These are phyloP conservation scores for Drosophila kanekoi DNA, from an alignment of 2,888 invertebrate species.

Conservation along the genomic window DNA sequence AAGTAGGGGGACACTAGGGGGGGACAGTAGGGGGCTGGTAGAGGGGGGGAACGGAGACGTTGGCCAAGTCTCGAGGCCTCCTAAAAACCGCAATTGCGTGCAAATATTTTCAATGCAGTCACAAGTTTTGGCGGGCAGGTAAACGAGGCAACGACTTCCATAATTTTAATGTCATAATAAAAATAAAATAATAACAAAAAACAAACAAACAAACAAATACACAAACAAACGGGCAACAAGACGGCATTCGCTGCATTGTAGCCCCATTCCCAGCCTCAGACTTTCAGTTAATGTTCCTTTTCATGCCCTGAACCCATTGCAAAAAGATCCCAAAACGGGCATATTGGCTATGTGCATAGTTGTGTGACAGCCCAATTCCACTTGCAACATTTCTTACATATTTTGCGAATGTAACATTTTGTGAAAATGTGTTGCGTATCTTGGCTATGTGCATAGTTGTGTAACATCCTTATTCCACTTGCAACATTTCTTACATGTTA, in stretches of 20 bases:
- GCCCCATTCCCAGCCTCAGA: neutral
- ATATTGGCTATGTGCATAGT: too few relatives aligned
- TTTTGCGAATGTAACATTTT: too few relatives aligned
- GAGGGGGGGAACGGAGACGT: neutral
- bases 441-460: too few relatives aligned
- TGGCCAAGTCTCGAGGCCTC: constrained; percentile 44
- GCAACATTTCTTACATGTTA: too few relatives aligned
- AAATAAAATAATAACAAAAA: constrained; percentile 36
- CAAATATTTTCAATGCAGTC: constrained; percentile 80
- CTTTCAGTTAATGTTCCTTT: constrained; percentile 7
- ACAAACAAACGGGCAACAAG: constrained; percentile 6
- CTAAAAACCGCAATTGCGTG: constrained; percentile 80
- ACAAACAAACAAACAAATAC: constrained; percentile 35
- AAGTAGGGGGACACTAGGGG: neutral
- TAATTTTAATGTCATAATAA: constrained; percentile 82
- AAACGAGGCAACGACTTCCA: constrained; percentile 61
- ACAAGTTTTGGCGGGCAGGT: constrained; percentile 60
- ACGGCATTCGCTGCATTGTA: constrained; percentile 11
- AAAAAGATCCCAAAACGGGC: too few relatives aligned
- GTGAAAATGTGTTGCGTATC: too few relatives aligned
- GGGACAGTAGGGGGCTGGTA: too few relatives aligned
- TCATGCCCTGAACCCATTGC: neutral
- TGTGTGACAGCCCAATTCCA: too few relatives aligned
- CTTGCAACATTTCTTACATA: too few relatives aligned
- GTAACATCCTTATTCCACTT: too few relatives aligned